Conservation (phyloP, 2,113 vertebrate species). For the Microcebus ravelobensis region DNA sequence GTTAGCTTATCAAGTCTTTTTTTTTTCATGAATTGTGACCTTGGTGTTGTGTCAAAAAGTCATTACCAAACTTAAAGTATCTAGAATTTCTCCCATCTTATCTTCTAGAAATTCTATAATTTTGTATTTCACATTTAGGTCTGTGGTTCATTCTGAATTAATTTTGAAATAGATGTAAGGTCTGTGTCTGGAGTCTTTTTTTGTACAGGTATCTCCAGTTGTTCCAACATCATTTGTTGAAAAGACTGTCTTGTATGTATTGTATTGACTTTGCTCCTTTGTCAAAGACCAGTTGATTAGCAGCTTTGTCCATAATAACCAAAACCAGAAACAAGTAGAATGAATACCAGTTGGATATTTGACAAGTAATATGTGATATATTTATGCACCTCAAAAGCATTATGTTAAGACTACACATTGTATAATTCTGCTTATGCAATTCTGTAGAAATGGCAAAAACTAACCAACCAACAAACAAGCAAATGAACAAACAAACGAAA, state of each 20-base stretch:
- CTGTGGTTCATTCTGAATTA: neutral
- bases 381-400: neutral
- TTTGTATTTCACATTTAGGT: neutral
- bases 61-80: neutral
- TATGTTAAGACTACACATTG: neutral
- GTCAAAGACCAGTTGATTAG: neutral
- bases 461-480: neutral
- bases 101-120: neutral
- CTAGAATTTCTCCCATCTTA: neutral
- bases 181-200: neutral
- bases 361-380: neutral
- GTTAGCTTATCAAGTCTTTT: neutral
- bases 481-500: neutral
- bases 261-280: neutral
- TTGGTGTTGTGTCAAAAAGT: neutral
- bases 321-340: neutral
- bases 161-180: neutral
- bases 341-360: neutral
- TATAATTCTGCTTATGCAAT: neutral
- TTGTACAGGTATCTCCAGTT: neutral
- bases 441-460: neutral
- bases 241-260: neutral
- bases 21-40: neutral
- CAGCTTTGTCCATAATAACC: neutral
- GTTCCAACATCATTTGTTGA: neutral